A percentile compares a stretch with the other conserved stretches of the same genome.
Conservation (phyloP, 1,140 invertebrate species). For the Acromyrmex charruanus region DNA sequence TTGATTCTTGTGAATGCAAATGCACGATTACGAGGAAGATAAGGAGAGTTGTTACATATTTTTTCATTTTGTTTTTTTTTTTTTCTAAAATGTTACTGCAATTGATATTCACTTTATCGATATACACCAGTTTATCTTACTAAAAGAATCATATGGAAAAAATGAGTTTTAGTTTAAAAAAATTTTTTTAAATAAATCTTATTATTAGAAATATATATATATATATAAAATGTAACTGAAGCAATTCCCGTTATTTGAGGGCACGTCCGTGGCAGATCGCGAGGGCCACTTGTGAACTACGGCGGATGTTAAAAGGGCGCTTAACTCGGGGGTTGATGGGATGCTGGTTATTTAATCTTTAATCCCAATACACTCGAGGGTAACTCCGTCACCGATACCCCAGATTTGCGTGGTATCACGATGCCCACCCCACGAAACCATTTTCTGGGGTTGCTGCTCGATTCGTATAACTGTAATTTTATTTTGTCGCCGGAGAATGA, state of each 20-base stretch:
- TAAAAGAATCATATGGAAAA: not conserved
- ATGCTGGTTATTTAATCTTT: constrained; percentile 86
- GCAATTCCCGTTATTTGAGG: constrained; percentile 2
- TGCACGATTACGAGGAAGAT: not conserved
- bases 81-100: not conserved
- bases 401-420: constrained; percentile 66
- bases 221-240: constrained; percentile 7
- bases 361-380: constrained; percentile 85
- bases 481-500: not conserved
- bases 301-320: constrained; percentile 72
- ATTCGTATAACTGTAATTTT: constrained; percentile 40
- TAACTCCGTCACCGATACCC: constrained; percentile 82
- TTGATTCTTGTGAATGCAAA: not conserved
- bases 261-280: constrained; percentile 2
- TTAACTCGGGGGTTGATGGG: constrained; percentile 72
- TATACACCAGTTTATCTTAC: not conserved
- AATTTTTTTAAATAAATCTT: not conserved
- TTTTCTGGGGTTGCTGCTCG: constrained; percentile 64
- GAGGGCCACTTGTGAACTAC: constrained; percentile 57
- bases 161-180: not conserved
- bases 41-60: not conserved
- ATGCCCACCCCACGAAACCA: constrained; percentile 69
- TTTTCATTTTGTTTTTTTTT: not conserved
- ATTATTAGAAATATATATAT: no score
- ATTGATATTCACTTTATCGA: not conserved